These are phyloP conservation scores for Hemiscyllium ocellatum DNA, from an alignment of 2,113 vertebrate species.

Conservation along the genomic window DNA sequence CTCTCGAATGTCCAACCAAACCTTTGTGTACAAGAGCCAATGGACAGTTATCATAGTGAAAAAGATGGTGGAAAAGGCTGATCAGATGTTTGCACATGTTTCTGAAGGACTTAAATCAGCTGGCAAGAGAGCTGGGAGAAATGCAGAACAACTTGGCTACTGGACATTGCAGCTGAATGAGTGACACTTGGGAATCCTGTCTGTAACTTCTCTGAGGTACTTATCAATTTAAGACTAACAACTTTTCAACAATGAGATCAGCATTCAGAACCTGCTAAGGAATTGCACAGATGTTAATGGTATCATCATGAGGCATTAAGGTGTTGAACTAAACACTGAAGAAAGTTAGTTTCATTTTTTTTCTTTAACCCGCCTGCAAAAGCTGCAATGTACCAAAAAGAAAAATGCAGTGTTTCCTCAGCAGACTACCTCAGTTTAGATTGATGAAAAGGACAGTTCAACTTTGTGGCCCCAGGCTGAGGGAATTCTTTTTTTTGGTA, in stretches of 20 bases:
- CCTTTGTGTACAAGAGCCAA: background rate
- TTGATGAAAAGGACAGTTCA: slow-evolving; percentile 26
- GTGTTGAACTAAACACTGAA: background rate
- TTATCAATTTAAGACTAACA: background rate
- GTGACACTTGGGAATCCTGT: background rate
- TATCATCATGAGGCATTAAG: background rate
- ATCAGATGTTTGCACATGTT: background rate
- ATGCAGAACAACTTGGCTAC: background rate
- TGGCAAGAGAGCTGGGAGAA: background rate
- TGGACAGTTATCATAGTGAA: slow-evolving; percentile 24
- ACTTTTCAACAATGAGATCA: background rate
- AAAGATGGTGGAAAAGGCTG: background rate
- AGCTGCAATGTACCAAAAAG: slow-evolving; percentile 36
- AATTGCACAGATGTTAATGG: background rate
- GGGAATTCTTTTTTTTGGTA: slow-evolving; percentile 27
- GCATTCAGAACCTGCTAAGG: background rate
- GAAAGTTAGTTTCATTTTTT: slow-evolving; percentile 4
- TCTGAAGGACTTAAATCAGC: slow-evolving; percentile 4
- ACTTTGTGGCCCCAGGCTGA: slow-evolving; percentile 30
- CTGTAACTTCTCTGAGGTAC: background rate
- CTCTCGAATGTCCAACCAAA: background rate
- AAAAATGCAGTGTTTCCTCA: slow-evolving; percentile 24
- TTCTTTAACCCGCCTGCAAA: background rate
- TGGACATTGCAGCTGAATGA: background rate
- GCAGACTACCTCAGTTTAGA: slow-evolving; percentile 36